Conservation (phyloP, 2,797 vertebrate species). For the Graptemys geographica region DNA sequence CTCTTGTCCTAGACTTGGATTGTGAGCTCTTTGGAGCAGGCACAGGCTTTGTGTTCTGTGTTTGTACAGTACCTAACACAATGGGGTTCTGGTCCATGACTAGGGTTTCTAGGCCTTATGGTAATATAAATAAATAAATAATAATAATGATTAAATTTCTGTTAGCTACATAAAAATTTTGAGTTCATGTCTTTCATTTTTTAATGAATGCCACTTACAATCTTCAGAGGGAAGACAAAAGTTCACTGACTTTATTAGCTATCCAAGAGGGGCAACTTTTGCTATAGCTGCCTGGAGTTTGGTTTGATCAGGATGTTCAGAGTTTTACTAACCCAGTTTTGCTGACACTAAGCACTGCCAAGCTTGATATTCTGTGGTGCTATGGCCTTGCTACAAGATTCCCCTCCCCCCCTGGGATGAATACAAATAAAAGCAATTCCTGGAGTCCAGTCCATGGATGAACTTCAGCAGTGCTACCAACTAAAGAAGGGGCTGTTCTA, state of each 20-base stretch:
- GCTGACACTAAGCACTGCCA: not conserved
- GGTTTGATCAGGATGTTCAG: conserved; percentile 55
- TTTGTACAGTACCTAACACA: not conserved
- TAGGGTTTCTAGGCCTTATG: rapidly evolving
- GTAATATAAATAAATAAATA: not conserved
- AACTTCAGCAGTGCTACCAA: not conserved
- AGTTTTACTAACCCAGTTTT: not conserved
- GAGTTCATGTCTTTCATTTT: not conserved
- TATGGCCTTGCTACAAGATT: not conserved
- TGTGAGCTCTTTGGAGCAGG: not conserved
- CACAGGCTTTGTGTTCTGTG: not conserved
- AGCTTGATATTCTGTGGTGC: not conserved
- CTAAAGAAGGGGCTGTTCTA: not conserved
- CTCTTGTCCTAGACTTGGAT: not conserved
- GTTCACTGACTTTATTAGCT: conserved; percentile 19
- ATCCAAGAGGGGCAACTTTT: not conserved
- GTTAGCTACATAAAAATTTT: not conserved
- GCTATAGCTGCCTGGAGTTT: not conserved
- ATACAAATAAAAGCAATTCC: not conserved
- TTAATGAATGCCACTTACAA: conserved; percentile 15
- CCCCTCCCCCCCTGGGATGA: not conserved
- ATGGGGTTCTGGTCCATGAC: not conserved
- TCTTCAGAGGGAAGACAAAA: conserved; percentile 47
- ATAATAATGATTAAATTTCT: not conserved
- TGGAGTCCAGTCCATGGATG: not conserved